Base-by-base conservation (phyloP, 1,140 invertebrate genomes). In the Sminthurinus signatus region DNA sequence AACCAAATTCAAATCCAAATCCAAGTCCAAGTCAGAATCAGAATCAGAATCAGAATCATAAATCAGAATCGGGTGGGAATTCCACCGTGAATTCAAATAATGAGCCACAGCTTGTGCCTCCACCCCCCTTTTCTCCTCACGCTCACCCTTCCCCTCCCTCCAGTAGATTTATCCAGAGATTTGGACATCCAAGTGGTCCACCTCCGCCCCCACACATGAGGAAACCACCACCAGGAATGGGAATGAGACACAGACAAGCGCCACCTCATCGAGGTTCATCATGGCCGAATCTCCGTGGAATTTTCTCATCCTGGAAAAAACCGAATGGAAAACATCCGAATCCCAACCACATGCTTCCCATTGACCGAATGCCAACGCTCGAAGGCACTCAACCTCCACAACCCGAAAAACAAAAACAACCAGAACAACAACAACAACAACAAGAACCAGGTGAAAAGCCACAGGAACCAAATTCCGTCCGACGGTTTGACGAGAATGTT, bases 271-370 rank as follows among this genome's bases (percentile, higher is more conserved):
- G n/a, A n/a, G n/a, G n/a, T 12, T 23, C 51, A 3, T 31, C 21
- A 12, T 54, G 51, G 51, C 4, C 10, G 19, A 54, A 54, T 31
- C 23, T 54, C 12, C 23, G 51, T 12, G 51, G 51, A 12, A 54
- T 54, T 54, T 54, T 54, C 28, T 54, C 51, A n/a, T n/a, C n/a
- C 4, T 28, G 51, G 29, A 54, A 54, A 50, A 15, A 19, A 19
- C 46, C 14, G 46, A 8, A 5, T 10, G 10, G 10, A 17, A 14
- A 50, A 50, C 46, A 5, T 23, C 23, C 23, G 10, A 15, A 23
- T 5, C 46, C 46, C 8, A 15, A 50, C 19, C 15, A 5, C 19
- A 23, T 50, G 15, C 46, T 5, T 50, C 14, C 8, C 5, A 10
- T 50, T 19, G 46, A 50, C 19, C 10, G 19, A 12, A 50, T 10